These are phyloP conservation scores for Sebastes steindachneri DNA, from an alignment of 2,797 vertebrate genomes.

Conservation along the genomic window DNA sequence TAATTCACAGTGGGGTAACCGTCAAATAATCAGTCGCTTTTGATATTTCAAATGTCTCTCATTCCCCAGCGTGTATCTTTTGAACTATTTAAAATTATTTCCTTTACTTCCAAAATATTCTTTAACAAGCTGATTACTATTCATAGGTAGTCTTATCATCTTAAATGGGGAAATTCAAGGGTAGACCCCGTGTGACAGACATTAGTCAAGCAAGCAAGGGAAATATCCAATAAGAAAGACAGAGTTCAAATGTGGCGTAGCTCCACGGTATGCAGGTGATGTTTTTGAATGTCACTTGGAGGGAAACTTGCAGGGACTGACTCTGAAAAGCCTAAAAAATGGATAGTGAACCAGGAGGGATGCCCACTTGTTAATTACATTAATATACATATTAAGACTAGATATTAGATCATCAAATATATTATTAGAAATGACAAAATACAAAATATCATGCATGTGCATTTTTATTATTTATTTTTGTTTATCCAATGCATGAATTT, in stretches of 20 bases:
- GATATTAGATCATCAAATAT: not conserved
- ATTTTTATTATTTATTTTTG: no score
- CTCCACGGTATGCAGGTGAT: not conserved
- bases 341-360: slow-evolving; percentile 11
- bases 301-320: not conserved
- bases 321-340: slow-evolving; percentile 1
- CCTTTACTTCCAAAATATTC: slow-evolving; percentile 1
- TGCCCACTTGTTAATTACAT: not conserved
- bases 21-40: slow-evolving; percentile 27
- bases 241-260: not conserved
- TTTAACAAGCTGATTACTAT: not conserved
- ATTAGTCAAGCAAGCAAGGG: slow-evolving; percentile 5
- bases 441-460: not conserved
- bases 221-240: not conserved
- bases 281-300: slow-evolving; percentile 22
- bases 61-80: not conserved
- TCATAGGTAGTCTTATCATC: not conserved
- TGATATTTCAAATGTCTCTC: slow-evolving; percentile 21
- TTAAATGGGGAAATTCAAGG: not conserved
- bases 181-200: not conserved
- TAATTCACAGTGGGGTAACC: slow-evolving; percentile 16
- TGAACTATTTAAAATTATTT: not conserved
- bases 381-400: not conserved
- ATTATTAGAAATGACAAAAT: not conserved
- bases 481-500: not conserved